Evolutionary conservation across 2,113 vertebrate genomes (phyloP).

Genomic region (Pseudorectes ferrugineus): DNA sequence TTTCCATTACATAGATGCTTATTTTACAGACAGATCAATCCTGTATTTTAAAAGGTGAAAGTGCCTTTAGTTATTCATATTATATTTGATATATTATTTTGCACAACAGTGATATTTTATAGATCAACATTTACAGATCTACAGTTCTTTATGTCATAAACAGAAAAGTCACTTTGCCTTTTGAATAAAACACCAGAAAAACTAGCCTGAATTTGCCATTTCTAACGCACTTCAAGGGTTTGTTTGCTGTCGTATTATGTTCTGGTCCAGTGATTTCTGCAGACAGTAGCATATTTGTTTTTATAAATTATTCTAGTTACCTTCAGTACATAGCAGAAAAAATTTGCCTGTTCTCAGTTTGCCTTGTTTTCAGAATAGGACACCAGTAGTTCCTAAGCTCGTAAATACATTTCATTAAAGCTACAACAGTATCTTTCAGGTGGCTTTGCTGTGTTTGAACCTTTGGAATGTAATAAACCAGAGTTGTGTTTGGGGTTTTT

Average conservation of each 20-base stretch:
- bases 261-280: background rate
- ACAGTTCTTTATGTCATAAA: background rate
- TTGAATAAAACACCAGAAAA: background rate
- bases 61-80: background rate
- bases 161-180: background rate
- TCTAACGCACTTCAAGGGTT: background rate
- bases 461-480: background rate
- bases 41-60: background rate
- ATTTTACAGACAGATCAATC: background rate
- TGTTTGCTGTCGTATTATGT: rapidly evolving
- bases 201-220: background rate
- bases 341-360: background rate
- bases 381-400: background rate
- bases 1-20: background rate
- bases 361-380: background rate
- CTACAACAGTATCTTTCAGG: background rate
- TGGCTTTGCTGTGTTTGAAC: background rate
- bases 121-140: background rate
- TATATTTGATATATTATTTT: background rate
- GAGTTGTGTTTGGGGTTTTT: background rate
- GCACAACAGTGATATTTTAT: background rate
- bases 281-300: background rate
- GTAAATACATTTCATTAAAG: background rate
- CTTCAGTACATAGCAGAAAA: background rate
- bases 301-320: background rate